Percentiles rank a stretch among this genome's conserved stretches.
phyloP scores from a whole-genome alignment of 2,888 invertebrate genomes.

The Drosophila austrosaltans region DNA sequence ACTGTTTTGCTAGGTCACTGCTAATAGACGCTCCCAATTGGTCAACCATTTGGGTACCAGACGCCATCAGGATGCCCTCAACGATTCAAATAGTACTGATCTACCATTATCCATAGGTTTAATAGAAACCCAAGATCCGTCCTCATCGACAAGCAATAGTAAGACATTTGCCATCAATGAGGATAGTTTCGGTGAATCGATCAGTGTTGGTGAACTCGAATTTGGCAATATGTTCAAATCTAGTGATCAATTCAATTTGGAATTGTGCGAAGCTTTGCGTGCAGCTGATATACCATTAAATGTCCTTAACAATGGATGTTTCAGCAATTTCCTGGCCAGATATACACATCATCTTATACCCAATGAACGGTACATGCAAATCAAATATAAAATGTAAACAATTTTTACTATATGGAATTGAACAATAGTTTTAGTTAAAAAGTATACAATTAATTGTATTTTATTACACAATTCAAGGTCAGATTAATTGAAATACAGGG shows the following conservation, averaged over 20 bases:
- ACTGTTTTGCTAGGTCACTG: neutral
- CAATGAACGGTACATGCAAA: neutral
- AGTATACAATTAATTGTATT: neutral
- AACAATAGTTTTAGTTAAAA: neutral
- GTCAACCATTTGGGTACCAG: neutral
- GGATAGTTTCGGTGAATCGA: neutral
- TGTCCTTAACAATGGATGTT: neutral
- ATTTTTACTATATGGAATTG: neutral
- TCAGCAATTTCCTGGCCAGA: neutral
- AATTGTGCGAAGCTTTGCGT: neutral
- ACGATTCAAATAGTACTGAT: neutral
- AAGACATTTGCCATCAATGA: neutral
- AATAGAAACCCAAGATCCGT: neutral
- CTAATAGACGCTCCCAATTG: conserved; percentile 1
- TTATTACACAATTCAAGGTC: neutral
- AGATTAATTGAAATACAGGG: neutral
- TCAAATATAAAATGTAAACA: neutral
- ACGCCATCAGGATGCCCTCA: neutral
- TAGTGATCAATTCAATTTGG: neutral
- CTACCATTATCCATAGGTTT: neutral
- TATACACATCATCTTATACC: neutral
- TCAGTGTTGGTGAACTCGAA: conserved; percentile 9
- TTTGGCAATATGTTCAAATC: neutral
- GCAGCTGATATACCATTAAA: neutral
- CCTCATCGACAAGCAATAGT: neutral